These are phyloP conservation scores for Molothrus ater DNA, from an alignment of 2,797 vertebrate genomes.

Conservation along the genomic window DNA sequence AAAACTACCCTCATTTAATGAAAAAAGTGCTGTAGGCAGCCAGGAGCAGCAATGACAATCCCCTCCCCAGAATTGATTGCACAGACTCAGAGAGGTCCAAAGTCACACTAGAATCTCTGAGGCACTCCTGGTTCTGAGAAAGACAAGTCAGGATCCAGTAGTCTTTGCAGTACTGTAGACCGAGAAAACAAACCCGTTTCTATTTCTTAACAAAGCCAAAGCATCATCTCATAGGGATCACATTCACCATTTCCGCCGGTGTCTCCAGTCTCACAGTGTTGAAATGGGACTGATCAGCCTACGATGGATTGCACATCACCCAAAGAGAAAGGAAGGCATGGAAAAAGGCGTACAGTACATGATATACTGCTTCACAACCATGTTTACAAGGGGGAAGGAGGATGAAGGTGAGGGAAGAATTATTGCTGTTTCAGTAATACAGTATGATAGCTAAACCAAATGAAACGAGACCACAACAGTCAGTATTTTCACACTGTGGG, in stretches of 20 bases:
- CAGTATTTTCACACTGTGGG: slow-evolving; percentile 72
- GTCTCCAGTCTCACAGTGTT: slow-evolving; percentile 81
- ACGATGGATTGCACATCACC: slow-evolving; percentile 92
- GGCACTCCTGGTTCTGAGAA: slow-evolving; percentile 82
- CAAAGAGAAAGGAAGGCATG: slow-evolving; percentile 83
- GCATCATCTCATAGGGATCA: slow-evolving; percentile 81
- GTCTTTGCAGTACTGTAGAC: slow-evolving; percentile 78
- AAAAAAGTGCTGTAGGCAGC: slow-evolving; percentile 75
- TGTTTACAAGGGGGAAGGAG: slow-evolving; percentile 45
- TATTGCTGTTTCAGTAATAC: slow-evolving; percentile 92
- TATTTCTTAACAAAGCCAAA: slow-evolving; percentile 75
- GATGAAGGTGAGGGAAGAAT: slow-evolving; percentile 71
- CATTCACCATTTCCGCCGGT: slow-evolving; percentile 77
- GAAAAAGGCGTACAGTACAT: slow-evolving; percentile 76
- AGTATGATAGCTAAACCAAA: slow-evolving; percentile 75
- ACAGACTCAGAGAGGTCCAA: slow-evolving; percentile 81
- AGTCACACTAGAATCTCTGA: slow-evolving; percentile 81
- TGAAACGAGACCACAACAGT: slow-evolving; percentile 69
- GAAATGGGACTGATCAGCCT: slow-evolving; percentile 82
- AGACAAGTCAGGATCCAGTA: slow-evolving; percentile 78
- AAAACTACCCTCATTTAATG: slow-evolving; percentile 68
- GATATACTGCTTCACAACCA: slow-evolving; percentile 78
- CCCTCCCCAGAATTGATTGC: slow-evolving; percentile 72
- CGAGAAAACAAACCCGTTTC: slow-evolving; percentile 80
- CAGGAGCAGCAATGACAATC: slow-evolving; percentile 67